Percentiles rank a stretch among this genome's conserved stretches.
Evolutionary conservation across 2,888 invertebrate genomes (phyloP).

Genomic region (Hypomecis atomaria): DNA sequence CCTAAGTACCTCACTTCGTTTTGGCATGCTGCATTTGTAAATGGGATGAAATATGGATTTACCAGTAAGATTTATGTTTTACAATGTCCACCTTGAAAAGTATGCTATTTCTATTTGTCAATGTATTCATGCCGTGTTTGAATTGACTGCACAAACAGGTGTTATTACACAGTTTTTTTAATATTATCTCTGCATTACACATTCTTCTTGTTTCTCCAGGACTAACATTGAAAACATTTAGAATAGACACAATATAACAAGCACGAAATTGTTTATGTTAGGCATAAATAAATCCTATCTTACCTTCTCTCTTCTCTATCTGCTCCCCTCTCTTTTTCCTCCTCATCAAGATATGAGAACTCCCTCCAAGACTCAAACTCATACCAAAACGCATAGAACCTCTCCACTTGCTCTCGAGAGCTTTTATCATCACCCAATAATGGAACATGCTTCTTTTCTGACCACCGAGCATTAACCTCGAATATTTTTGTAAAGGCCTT

Average conservation of each 20-base stretch:
- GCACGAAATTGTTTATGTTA: neutral
- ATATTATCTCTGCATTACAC: too few species aligned
- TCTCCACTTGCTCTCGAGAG: slow-evolving; percentile 93
- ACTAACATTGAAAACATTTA: too few species aligned
- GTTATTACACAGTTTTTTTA: too few species aligned
- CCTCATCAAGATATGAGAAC: slow-evolving; percentile 99
- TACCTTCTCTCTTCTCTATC: slow-evolving; percentile 94
- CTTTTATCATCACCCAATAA: slow-evolving; percentile 91
- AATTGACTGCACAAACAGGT: too few species aligned
- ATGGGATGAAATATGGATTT: too few species aligned
- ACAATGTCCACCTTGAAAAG: too few species aligned
- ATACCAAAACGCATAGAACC: slow-evolving; percentile 99
- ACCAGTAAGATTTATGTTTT: too few species aligned
- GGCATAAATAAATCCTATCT: neutral
- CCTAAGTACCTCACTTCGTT: too few species aligned
- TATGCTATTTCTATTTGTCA: too few species aligned
- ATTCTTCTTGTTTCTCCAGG: too few species aligned
- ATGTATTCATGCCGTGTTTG: too few species aligned
- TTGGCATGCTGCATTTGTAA: too few species aligned
- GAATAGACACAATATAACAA: neutral
- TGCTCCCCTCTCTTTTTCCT: slow-evolving; percentile 98
- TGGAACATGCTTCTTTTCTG: slow-evolving; percentile 94
- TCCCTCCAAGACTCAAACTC: slow-evolving; percentile 99
- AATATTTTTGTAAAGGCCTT: slow-evolving; percentile 88
- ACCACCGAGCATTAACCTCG: slow-evolving; percentile 94